These are phyloP conservation scores for Zaprionus capensis DNA, from an alignment of 1,140 invertebrate species.

Conservation along the genomic window DNA sequence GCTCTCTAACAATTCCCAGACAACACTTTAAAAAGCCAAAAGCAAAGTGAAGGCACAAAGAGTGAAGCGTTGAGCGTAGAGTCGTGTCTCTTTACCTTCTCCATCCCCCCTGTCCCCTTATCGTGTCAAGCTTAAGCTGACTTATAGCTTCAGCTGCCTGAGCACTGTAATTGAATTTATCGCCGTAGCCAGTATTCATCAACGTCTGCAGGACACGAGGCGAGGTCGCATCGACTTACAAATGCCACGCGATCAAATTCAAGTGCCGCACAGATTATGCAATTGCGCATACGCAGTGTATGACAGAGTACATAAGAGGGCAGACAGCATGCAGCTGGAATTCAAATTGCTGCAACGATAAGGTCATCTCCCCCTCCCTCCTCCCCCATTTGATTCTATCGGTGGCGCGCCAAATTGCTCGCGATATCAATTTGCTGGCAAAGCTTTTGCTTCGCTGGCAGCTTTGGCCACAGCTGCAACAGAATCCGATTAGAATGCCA, in stretches of 20 bases:
- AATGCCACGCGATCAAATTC: conserved; percentile 62
- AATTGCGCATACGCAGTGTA: conserved; percentile 75
- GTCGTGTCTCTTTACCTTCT: conserved; percentile 11
- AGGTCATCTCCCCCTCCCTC: no score
- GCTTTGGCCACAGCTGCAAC: conserved; percentile 72
- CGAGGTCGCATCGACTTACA: conserved; percentile 46
- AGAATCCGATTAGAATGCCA: conserved; percentile 77
- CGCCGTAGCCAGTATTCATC: conserved; percentile 72
- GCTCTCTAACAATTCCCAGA: conserved; percentile 54
- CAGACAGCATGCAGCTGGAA: neutral
- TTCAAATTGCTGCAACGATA: conserved; percentile 26
- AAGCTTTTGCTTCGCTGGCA: conserved; percentile 58
- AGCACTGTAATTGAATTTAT: conserved; percentile 75
- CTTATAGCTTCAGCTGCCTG: conserved; percentile 63
- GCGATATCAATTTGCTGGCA: conserved; percentile 81
- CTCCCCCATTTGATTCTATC: neutral
- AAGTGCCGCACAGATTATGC: conserved; percentile 64
- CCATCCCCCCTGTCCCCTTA: conserved; percentile 11
- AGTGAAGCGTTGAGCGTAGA: conserved; percentile 40
- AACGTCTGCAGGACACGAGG: conserved; percentile 50
- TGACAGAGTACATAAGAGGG: conserved; percentile 3
- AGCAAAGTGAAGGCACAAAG: conserved; percentile 58
- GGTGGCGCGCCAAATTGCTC: conserved; percentile 67
- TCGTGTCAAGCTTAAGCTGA: conserved; percentile 44
- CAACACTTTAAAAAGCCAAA: conserved; percentile 60